These are phyloP conservation scores for Drosophila fulvimacula DNA, from an alignment of 2,888 invertebrate species.

Conservation along the genomic window DNA sequence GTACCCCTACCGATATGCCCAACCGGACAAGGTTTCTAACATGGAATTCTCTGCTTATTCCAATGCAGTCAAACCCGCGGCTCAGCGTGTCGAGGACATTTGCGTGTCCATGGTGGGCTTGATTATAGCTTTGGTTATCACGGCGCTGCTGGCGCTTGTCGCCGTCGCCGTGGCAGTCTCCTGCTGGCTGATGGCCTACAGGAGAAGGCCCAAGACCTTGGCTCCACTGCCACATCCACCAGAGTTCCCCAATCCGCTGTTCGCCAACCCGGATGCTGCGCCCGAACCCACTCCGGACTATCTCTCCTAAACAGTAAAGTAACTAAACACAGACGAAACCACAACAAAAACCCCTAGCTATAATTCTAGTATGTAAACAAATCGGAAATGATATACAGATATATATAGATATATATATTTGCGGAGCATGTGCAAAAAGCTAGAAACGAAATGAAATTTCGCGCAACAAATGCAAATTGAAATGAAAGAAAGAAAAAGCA, in stretches of 20 bases:
- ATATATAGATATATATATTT: conserved; percentile 67
- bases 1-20: conserved; percentile 33
- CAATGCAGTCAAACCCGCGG: conserved; percentile 84
- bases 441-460: conserved; percentile 60
- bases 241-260: conserved; percentile 97
- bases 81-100: conserved; percentile 90
- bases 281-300: conserved; percentile 94
- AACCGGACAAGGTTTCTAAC: not conserved
- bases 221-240: conserved; percentile 97
- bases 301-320: conserved; percentile 85
- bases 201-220: conserved; percentile 93
- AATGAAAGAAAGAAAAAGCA: conserved; percentile 59
- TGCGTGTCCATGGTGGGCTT: conserved; percentile 97
- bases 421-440: conserved; percentile 82
- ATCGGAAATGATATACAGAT: conserved; percentile 3
- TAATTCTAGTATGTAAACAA: conserved; percentile 62
- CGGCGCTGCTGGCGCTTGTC: conserved; percentile 95
- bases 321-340: conserved; percentile 40
- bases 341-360: conserved; percentile 52
- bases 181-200: conserved; percentile 97
- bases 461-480: conserved; percentile 37
- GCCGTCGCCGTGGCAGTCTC: conserved; percentile 97
- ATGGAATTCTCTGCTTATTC: not conserved
- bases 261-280: conserved; percentile 92
- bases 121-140: conserved; percentile 95